Percentiles rank a stretch among this genome's conserved stretches.
These are phyloP conservation scores for Polymixis lichenea DNA, from an alignment of 2,888 invertebrate genomes.

Conservation along the genomic window DNA sequence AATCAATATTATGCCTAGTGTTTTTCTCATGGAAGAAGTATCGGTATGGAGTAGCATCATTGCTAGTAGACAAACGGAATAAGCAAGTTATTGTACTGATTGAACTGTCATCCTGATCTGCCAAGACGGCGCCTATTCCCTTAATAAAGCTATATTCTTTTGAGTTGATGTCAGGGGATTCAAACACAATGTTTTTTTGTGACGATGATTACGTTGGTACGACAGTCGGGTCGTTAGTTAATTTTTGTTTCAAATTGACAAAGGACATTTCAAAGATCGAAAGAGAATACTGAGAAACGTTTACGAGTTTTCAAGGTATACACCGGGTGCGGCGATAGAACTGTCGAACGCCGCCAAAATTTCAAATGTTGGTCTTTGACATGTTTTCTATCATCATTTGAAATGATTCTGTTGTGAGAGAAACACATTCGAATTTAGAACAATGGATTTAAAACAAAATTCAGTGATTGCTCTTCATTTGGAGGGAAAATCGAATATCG, in stretches of 20 bases:
- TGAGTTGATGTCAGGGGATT: not conserved
- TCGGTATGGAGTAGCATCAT: not conserved
- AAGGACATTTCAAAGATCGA: not conserved
- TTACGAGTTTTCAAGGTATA: not conserved
- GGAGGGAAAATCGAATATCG: no score
- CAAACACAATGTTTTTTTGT: conserved; percentile 17
- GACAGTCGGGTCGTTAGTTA: conserved; percentile 11
- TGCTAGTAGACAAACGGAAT: not conserved
- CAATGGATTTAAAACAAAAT: no score
- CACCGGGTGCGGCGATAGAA: no score
- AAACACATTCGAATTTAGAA: no score
- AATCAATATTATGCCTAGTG: no score
- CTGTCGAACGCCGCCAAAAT: no score
- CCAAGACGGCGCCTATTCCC: not conserved
- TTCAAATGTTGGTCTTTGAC: no score
- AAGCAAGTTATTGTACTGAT: not conserved
- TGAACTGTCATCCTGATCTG: conserved; percentile 9
- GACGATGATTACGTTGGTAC: not conserved
- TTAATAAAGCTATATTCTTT: not conserved
- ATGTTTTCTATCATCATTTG: no score
- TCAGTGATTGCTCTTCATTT: no score
- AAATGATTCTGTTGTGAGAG: no score
- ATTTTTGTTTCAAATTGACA: conserved; percentile 1
- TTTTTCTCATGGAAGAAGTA: no score
- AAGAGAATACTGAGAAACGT: not conserved